These are phyloP conservation scores for Oreochromis grahami DNA, from an alignment of 2,797 vertebrate species.

Conservation along the genomic window DNA sequence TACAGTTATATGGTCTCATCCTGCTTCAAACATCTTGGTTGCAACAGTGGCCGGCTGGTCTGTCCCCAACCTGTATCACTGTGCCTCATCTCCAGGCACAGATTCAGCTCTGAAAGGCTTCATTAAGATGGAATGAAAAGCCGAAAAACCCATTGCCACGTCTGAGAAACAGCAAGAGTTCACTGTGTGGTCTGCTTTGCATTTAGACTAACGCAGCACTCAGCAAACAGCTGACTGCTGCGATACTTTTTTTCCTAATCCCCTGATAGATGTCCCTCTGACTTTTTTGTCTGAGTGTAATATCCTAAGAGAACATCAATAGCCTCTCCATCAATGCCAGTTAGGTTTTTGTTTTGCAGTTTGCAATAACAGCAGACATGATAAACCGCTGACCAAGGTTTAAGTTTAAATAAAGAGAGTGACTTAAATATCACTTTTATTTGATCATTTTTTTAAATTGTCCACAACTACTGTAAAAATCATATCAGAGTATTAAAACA, in stretches of 20 bases:
- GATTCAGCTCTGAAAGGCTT: slow-evolving; percentile 1
- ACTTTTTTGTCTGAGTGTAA: background rate
- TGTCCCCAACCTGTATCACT: slow-evolving; percentile 20
- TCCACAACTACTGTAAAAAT: slow-evolving; percentile 69
- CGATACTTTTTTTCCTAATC: slow-evolving; percentile 1
- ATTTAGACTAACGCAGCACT: slow-evolving; percentile 33
- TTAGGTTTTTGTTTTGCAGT: background rate
- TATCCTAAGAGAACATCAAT: slow-evolving; percentile 30
- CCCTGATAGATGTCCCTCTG: slow-evolving; percentile 23
- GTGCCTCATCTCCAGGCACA: slow-evolving; percentile 17
- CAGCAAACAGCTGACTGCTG: slow-evolving; percentile 26
- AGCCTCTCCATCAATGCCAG: slow-evolving; percentile 33
- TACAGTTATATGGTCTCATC: slow-evolving; percentile 54
- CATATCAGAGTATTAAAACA: slow-evolving; percentile 56
- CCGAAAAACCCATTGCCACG: background rate
- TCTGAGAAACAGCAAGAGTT: slow-evolving; percentile 9
- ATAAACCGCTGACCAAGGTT: background rate
- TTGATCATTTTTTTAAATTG: slow-evolving; percentile 51
- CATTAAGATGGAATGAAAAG: slow-evolving; percentile 3
- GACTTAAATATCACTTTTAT: slow-evolving; percentile 22
- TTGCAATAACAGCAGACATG: background rate
- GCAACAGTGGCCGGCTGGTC: slow-evolving; percentile 41
- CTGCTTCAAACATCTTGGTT: slow-evolving; percentile 49
- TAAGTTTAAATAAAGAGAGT: background rate
- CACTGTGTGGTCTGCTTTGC: slow-evolving; percentile 14